These are phyloP conservation scores for Aphrocallistes beatrix DNA, from an alignment of 37 sponge, comb jelly and placozoan species.

Conservation along the genomic window DNA sequence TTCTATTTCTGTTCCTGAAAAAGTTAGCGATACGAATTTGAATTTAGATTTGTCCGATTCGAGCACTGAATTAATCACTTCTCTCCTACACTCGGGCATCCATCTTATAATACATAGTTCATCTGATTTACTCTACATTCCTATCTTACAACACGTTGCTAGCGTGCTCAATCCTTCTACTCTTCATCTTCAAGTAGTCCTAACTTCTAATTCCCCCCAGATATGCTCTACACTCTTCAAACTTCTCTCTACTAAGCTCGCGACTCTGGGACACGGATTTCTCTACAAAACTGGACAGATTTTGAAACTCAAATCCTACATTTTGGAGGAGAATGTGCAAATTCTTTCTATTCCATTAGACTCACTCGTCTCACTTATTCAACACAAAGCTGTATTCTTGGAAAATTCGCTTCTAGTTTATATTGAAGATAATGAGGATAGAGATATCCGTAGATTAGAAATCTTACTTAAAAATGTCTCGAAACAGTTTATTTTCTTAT, in stretches of 20 bases:
- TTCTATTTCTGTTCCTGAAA: too few species aligned
- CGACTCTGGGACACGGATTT: background rate
- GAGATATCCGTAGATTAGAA: background rate
- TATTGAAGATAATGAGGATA: background rate
- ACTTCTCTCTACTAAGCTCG: background rate
- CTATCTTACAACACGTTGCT: background rate
- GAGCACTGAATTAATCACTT: background rate
- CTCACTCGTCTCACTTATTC: background rate
- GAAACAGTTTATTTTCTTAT: background rate
- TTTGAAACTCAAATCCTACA: background rate
- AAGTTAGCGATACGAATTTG: too few species aligned
- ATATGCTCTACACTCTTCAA: background rate
- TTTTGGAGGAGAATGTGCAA: background rate
- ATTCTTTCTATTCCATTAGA: background rate
- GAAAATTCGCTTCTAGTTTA: background rate
- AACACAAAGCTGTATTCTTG: background rate
- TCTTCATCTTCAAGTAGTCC: background rate
- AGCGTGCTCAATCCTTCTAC: background rate
- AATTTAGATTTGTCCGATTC: too few species aligned
- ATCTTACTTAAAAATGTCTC: background rate
- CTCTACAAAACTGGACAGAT: background rate
- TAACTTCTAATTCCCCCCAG: background rate
- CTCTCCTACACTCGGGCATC: background rate
- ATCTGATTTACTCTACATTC: background rate
- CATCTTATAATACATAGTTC: background rate